Percentiles rank a stretch among this genome's conserved stretches.
phyloP scores from a whole-genome alignment of 2,113 vertebrate species.

The Centrocercus urophasianus region DNA sequence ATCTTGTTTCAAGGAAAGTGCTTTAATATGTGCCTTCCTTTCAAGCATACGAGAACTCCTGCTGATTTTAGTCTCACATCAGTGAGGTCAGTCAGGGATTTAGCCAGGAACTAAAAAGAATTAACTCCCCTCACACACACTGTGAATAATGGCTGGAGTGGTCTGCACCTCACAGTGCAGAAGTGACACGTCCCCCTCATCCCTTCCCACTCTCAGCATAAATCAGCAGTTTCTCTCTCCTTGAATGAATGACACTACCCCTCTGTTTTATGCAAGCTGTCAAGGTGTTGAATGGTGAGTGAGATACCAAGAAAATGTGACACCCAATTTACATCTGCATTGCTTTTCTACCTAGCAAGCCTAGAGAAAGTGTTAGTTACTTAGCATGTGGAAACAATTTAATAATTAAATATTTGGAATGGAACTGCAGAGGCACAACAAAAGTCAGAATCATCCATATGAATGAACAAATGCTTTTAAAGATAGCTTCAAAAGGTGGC shows the following conservation, averaged over 20 bases:
- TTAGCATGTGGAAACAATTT: neutral
- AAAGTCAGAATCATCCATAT: neutral
- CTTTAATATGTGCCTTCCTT: neutral
- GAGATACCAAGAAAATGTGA: neutral
- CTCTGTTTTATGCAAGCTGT: neutral
- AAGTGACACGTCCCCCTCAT: neutral
- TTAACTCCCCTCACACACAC: constrained; percentile 30
- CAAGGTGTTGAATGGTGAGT: neutral
- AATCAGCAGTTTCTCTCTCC: neutral
- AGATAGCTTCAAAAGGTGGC: neutral
- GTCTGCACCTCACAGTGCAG: neutral
- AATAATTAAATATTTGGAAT: constrained; percentile 25
- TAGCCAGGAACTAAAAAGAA: constrained; percentile 49
- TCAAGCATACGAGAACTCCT: constrained; percentile 19
- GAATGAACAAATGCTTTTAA: neutral
- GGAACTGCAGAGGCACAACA: neutral
- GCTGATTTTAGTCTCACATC: constrained; percentile 52
- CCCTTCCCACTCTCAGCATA: neutral
- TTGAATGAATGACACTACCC: neutral
- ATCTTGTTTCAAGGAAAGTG: constrained; percentile 42
- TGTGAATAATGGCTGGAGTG: constrained; percentile 5
- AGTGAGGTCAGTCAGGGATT: constrained; percentile 45
- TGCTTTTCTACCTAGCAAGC: neutral
- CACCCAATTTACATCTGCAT: neutral
- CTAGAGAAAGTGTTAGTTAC: neutral